Conservation (phyloP, 2,113 vertebrate species). For the Tauraco erythrolophus region DNA sequence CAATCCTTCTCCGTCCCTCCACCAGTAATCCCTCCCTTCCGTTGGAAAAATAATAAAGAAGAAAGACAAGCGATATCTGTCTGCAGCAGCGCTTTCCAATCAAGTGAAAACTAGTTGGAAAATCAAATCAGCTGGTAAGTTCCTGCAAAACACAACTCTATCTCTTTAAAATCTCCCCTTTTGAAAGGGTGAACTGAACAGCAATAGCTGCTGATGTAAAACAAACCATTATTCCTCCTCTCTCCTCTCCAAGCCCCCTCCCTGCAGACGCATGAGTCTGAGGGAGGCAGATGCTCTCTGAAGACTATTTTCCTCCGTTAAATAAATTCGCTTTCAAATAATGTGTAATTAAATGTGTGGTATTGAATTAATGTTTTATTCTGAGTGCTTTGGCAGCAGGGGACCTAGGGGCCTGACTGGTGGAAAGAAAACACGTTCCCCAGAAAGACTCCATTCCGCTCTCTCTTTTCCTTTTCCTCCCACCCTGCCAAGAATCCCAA, state of each 20-base stretch:
- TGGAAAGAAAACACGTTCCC: slow-evolving; percentile 68
- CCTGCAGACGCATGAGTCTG: slow-evolving; percentile 43
- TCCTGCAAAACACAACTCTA: slow-evolving; percentile 53
- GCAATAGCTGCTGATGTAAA: slow-evolving; percentile 65
- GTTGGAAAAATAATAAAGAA: slow-evolving; percentile 6
- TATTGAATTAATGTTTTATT: slow-evolving; percentile 78
- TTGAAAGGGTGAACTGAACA: slow-evolving; percentile 19
- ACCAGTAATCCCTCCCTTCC: slow-evolving; percentile 7
- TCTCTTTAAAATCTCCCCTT: slow-evolving; percentile 59
- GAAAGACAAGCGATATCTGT: slow-evolving; percentile 40
- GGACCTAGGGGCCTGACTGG: slow-evolving; percentile 58
- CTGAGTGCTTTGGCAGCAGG: slow-evolving; percentile 72
- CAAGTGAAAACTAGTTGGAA: slow-evolving; percentile 57
- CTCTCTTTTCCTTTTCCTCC: neutral
- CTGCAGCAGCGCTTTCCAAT: slow-evolving; percentile 48
- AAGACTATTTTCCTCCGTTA: slow-evolving; percentile 74
- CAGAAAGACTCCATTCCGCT: slow-evolving; percentile 25
- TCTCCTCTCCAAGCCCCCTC: slow-evolving; percentile 26
- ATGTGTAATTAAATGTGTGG: slow-evolving; percentile 80
- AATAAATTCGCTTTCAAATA: slow-evolving; percentile 79
- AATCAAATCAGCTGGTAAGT: slow-evolving; percentile 51
- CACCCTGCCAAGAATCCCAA: neutral
- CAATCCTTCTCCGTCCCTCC: neutral
- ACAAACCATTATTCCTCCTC: slow-evolving; percentile 56
- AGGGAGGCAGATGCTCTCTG: slow-evolving; percentile 58